phyloP scores from a whole-genome alignment of 2,888 invertebrate genomes.

The Cosmia pyralina region DNA sequence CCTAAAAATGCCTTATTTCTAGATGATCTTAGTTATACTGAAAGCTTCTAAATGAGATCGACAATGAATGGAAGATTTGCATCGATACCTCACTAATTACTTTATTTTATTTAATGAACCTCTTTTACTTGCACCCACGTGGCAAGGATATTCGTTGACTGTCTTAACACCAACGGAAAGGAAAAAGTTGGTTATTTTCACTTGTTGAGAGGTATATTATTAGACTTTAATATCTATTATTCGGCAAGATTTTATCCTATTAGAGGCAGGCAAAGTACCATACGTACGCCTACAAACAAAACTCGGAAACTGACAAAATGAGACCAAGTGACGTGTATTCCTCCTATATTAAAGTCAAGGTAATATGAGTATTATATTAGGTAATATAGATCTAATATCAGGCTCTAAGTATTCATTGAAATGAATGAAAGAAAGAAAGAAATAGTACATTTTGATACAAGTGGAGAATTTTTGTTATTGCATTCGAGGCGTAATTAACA shows the following conservation, averaged over 20 bases:
- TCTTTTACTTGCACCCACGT: not conserved
- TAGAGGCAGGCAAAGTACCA: not conserved
- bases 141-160: not conserved
- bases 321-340: too few species aligned
- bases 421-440: too few species aligned
- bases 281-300: constrained; percentile 1
- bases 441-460: too few species aligned
- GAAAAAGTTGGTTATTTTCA: not conserved
- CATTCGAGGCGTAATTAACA: too few species aligned
- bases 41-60: not conserved
- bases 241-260: not conserved
- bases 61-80: not conserved
- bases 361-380: too few species aligned
- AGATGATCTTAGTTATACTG: not conserved
- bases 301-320: not conserved
- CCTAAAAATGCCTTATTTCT: not conserved
- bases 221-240: not conserved
- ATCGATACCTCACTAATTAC: not conserved
- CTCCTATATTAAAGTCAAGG: not conserved
- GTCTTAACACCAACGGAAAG: not conserved
- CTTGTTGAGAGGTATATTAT: constrained; percentile 1
- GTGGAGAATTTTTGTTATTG: too few species aligned
- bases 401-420: too few species aligned
- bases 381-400: too few species aligned
- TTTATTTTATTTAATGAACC: not conserved